Evolutionary conservation across 2,113 vertebrate species (phyloP), one percentile per base, ranked within the genome.

Genomic region (Pedionomus torquatus): DNA sequence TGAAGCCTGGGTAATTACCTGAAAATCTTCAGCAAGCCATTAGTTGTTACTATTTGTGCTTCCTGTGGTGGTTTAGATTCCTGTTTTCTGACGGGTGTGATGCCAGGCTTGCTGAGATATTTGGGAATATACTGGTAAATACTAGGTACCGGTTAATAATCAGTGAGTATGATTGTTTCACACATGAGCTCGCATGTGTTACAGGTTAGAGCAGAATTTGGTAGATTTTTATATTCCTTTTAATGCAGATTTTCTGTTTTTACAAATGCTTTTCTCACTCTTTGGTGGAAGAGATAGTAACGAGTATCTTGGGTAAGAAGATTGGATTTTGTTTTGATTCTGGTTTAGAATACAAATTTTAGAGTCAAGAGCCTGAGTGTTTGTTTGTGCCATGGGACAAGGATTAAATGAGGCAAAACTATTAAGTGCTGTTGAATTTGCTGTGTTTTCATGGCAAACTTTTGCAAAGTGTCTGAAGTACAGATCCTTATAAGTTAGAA

Each of bases 1-100:
- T 48, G 70, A 80, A 93, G 78, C 64, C 57, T 66, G 37, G 44
- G 83, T 94, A 93, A 94, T 93, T 93, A 94, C 60, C 83, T 87
- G 43, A 57, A 82, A 63, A 72, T 28, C 63, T 51, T 84, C 80
- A 80, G 44, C 63, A 85, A 48, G 41, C 76, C 72, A 48, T 76
- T 70, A 72, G 20, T 79, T 80, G 64, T 46, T 78, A 15, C 37
- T 89, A 3, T 60, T 60, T 74, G 30, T 71, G 28, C 82, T 52
- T 87, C 54, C 43, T 61, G 41, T 44, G 76, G 41, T 83, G 39
- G 57, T 89, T 68, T 71, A 63, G 35, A 60, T 21, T 52, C 9
- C 37, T 89, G 9, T 83, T 83, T 87, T 84, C 61, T 82, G 75
- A 68, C 74, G 35, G 10, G 1, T 83, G 19, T 55, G 41, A 13